These are phyloP conservation scores for Dissostichus mawsoni DNA, from an alignment of 2,113 vertebrate species.

Conservation along the genomic window DNA sequence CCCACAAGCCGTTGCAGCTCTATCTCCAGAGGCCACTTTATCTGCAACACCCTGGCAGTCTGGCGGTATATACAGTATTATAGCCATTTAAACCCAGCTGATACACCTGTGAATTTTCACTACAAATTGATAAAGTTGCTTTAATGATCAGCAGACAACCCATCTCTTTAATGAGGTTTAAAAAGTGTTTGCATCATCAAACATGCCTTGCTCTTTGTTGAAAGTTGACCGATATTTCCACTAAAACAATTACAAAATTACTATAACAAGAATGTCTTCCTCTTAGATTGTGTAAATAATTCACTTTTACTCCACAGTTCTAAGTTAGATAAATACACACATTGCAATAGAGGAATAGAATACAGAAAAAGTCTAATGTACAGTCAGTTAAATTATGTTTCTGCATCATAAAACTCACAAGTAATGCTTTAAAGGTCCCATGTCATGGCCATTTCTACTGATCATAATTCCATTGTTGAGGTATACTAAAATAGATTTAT, in stretches of 20 bases:
- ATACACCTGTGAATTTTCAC: slow-evolving; percentile 67
- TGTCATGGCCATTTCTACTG: too few relatives aligned
- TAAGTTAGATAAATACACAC: not conserved
- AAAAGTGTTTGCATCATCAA: slow-evolving; percentile 36
- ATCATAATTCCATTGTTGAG: too few relatives aligned
- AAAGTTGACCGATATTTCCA: slow-evolving; percentile 34
- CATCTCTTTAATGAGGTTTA: slow-evolving; percentile 34
- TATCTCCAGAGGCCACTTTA: slow-evolving; percentile 61
- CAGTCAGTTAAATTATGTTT: not conserved
- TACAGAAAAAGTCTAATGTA: not conserved
- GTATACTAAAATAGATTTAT: too few relatives aligned
- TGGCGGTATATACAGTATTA: slow-evolving; percentile 49
- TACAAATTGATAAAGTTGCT: slow-evolving; percentile 64
- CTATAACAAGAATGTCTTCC: too few relatives aligned
- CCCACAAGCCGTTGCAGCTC: slow-evolving; percentile 17
- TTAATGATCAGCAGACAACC: slow-evolving; percentile 49
- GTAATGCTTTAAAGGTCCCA: too few relatives aligned
- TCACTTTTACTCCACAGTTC: not conserved
- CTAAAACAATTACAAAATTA: not conserved
- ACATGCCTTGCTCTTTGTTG: not conserved
- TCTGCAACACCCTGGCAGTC: slow-evolving; percentile 52
- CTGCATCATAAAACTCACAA: too few relatives aligned
- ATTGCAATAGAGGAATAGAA: not conserved
- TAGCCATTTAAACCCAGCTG: slow-evolving; percentile 61
- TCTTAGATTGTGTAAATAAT: too few relatives aligned